Conservation (phyloP, 2,797 vertebrate genomes). For the Bothrops alternatus region DNA sequence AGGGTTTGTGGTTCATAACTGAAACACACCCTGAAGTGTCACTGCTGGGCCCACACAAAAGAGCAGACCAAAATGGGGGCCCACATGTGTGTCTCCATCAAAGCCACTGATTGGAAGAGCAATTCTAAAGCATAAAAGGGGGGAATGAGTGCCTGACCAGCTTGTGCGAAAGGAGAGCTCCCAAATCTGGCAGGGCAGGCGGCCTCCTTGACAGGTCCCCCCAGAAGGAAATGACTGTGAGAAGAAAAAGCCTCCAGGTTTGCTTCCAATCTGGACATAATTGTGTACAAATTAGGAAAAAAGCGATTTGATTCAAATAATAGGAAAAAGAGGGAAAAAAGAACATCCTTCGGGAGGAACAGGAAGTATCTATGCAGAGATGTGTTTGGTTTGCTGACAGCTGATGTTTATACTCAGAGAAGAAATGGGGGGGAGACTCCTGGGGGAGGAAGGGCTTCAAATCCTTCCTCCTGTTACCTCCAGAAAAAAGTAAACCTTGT, state of each 20-base stretch:
- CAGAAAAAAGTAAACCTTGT: not conserved
- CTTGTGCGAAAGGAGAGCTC: not conserved
- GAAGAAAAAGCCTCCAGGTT: not conserved
- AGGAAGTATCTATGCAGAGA: not conserved
- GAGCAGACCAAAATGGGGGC: not conserved
- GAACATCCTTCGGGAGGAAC: not conserved
- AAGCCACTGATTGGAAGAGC: not conserved
- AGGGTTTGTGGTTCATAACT: not conserved
- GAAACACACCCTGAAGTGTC: not conserved
- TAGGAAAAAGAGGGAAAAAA: fast-evolving
- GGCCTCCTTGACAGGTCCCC: not conserved
- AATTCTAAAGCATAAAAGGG: not conserved
- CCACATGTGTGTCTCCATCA: not conserved
- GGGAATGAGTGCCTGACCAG: not conserved
- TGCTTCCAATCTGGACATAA: not conserved
- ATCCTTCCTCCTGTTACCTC: not conserved
- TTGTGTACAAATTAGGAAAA: not conserved
- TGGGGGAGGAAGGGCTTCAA: not conserved
- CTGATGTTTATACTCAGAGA: not conserved
- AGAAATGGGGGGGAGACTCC: not conserved
- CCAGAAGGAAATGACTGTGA: not conserved
- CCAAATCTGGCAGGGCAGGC: not conserved
- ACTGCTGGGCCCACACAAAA: not conserved
- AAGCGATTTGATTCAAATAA: not conserved
- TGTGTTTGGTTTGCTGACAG: not conserved